Evolutionary conservation across 2,113 vertebrate genomes (phyloP).

Genomic region (Oxygymnocypris stewartii): DNA sequence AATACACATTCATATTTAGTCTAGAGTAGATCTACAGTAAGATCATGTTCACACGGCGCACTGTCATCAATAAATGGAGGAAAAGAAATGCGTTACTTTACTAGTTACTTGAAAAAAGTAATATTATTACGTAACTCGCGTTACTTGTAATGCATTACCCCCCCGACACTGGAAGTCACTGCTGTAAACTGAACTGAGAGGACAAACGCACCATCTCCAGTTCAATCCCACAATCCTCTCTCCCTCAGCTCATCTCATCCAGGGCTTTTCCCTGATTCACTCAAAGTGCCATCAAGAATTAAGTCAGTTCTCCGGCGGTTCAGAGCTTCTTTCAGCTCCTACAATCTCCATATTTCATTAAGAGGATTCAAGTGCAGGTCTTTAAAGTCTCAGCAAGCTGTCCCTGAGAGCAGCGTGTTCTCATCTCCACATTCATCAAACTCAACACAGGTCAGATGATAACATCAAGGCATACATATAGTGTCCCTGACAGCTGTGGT

Average conservation of each 20-base stretch:
- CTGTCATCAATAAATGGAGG: too few species aligned
- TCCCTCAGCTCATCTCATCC: background rate
- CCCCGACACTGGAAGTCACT: too few species aligned
- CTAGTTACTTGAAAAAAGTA: too few species aligned
- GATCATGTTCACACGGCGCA: too few species aligned
- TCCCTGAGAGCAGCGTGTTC: constrained; percentile 4
- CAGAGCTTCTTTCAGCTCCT: constrained; percentile 7
- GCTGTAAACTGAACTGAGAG: background rate
- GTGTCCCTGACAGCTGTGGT: too few species aligned
- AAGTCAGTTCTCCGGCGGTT: background rate
- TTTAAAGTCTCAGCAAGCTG: background rate
- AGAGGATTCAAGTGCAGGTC: constrained; percentile 4
- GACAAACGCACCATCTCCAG: background rate
- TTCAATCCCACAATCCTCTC: constrained; percentile 40
- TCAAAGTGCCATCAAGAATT: constrained; percentile 18
- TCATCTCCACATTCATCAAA: background rate
- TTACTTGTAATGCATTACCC: too few species aligned
- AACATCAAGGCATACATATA: background rate
- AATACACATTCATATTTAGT: too few species aligned
- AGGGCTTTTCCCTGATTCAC: constrained; percentile 16
- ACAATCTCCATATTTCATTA: background rate
- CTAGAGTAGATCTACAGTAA: too few species aligned
- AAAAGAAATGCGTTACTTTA: too few species aligned
- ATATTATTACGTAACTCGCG: too few species aligned
- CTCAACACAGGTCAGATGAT: constrained; percentile 5